Evolutionary conservation across 2,113 vertebrate genomes (phyloP), one percentile per base, ranked within the genome.

Genomic region (Malurus melanocephalus): DNA sequence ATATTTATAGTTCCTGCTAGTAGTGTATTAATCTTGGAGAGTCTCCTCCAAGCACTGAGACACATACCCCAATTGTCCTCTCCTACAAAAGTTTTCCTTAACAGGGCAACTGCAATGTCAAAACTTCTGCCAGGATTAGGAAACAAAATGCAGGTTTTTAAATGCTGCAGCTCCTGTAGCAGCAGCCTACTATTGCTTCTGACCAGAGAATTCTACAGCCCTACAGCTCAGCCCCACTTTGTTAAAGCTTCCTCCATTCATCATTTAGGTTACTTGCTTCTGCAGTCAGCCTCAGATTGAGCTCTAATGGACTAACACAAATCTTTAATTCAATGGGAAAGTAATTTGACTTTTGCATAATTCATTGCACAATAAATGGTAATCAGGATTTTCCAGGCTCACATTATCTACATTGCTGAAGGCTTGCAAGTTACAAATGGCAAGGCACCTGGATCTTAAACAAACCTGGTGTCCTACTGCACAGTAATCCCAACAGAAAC

Each of bases 341-440:
- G 80, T 80, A 64, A 79, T 86, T 85, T 91, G 40, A 61, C 73
- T 92, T 90, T 49, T 92, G 83, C 40, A 93, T 92, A 92, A 94
- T 93, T 93, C 83, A 90, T 60, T 69, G 7, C 28, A 67, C 0
- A 3, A 51, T 74, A 82, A 89, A 84, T 60, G 57, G 48, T 81
- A 72, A 66, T 71, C 28, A 43, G 59, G 71, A 65, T 46, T 80
- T 86, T 26, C 87, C 46, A 80, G 85, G 35, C 35, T 88, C 16
- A 6, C 0, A 0, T 81, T 89, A 45, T 55, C 88, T 69, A 33
- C 61, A 6, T 16, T 26, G 53, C 69, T 76, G 71, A 56, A 93
- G 38, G n/a, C 53, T 38, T 83, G 48, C 69, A 76, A 61, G 66
- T 21, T 81, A 83, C 64, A 93, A 17, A 68, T 33, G 33, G 17